Evolutionary conservation across 2,797 vertebrate genomes (phyloP).

Genomic region (Harpagifer antarcticus): DNA sequence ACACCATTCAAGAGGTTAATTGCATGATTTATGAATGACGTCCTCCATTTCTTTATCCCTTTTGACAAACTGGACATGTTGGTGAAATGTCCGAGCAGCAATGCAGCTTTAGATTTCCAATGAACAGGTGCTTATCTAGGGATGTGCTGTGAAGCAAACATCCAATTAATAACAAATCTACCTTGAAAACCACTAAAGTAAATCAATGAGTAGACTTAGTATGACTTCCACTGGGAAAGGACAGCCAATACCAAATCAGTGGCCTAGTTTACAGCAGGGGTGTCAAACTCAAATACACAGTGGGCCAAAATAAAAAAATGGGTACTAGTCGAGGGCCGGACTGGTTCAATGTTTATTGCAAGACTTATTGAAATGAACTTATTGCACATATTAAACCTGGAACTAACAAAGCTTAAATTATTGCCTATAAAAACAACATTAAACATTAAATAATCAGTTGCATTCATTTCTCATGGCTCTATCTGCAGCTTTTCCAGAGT

Average conservation of each 20-base stretch:
- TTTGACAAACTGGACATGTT: background rate
- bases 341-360: no score
- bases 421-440: no score
- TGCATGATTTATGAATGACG: background rate
- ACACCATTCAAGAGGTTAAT: background rate
- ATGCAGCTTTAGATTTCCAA: background rate
- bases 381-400: no score
- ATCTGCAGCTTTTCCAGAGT: no score
- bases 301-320: no score
- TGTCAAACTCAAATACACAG: no score
- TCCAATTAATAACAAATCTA: background rate
- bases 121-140: background rate
- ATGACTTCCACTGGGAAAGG: background rate
- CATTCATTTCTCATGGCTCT: no score
- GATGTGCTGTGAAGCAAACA: background rate
- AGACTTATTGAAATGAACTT: no score
- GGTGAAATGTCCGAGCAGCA: background rate
- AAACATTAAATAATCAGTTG: no score
- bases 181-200: background rate
- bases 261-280: background rate
- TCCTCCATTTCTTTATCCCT: background rate
- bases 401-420: no score
- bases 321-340: no score
- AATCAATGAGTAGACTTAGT: background rate
- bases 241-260: background rate